Base-by-base conservation (phyloP, 2,888 invertebrate species). In the Bimastos eiseni region DNA sequence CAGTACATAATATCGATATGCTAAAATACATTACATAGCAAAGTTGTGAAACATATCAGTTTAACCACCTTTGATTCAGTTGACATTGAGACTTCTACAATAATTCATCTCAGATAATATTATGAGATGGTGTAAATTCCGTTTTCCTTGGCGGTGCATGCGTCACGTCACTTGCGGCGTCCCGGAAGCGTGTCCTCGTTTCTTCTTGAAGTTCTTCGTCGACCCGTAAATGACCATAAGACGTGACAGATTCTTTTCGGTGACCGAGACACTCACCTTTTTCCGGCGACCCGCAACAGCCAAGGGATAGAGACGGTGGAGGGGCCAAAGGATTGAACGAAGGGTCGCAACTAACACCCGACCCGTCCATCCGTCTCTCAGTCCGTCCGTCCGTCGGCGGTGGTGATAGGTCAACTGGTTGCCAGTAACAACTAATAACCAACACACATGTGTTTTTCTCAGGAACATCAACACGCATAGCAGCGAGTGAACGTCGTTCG, bases 121-220 rank as follows among this genome's bases (percentile, higher is more conserved):
- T 6, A n/a, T 17, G 11, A 70, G n/a, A 70, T 70, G 70, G 4
- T 6, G 49, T n/a, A 49, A 49, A 49, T 49, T 49, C 49, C 49
- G 21, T n/a, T 70, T 70, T n/a, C n/a, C n/a, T n/a, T n/a, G 70
- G 2, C 17, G 24, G 19, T 8, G n/a, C 70, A 70, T 70, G 70
- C 70, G 70, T 70, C 70, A 70, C 30, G 70, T 70, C 30, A 70
- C 70, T n/a, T 70, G 8, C 70, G 70, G 70, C 70, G n/a, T n/a
- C 11, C n/a, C 70, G 70, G 70, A 70, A 70, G n/a, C 70, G 70
- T 8, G 30, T 70, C 70, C 30, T 70, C 30, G 70, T 70, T 49
- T 70, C 70, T 70, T 70, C 70, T 70, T n/a, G 30, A 70, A 70
- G 70, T 70, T 70, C 70, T 70, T 70, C 70, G 70, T 70, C 70